These are phyloP conservation scores for Parnassius mnemosyne DNA, from an alignment of 2,888 invertebrate species.

Conservation along the genomic window DNA sequence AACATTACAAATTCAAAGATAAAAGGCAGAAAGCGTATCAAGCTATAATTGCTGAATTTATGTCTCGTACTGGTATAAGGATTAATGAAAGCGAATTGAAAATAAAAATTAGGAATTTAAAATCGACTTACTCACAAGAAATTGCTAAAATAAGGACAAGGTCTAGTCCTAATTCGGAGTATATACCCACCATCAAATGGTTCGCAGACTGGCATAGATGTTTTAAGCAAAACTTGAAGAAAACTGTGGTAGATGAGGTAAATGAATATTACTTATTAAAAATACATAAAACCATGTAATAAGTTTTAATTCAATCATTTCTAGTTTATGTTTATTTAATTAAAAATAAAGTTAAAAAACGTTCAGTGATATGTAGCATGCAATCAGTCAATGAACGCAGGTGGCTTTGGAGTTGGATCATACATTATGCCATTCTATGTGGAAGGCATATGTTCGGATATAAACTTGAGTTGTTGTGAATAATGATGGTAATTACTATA, in stretches of 20 bases:
- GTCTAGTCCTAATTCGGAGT: constrained; percentile 43
- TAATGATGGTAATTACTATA: too few species aligned
- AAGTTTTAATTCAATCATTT: too few species aligned
- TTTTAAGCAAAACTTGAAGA: constrained; percentile 29
- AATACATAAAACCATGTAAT: too few species aligned
- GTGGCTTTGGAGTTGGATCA: too few species aligned
- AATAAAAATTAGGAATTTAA: constrained; percentile 56
- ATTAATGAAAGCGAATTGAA: constrained; percentile 50
- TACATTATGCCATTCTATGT: too few species aligned
- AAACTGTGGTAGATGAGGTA: constrained; percentile 25
- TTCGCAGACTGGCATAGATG: constrained; percentile 55
- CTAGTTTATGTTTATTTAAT: too few species aligned
- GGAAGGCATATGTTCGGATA: too few species aligned
- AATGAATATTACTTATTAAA: not conserved
- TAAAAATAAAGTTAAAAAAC: too few species aligned
- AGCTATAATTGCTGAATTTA: constrained; percentile 50
- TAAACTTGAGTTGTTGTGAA: too few species aligned
- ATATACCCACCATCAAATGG: constrained; percentile 58
- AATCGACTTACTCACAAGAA: constrained; percentile 60
- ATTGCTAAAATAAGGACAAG: constrained; percentile 54
- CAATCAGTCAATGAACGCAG: too few species aligned
- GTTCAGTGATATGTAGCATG: too few species aligned
- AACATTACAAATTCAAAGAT: constrained; percentile 55
- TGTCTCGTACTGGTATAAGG: constrained; percentile 49
- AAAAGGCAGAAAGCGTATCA: constrained; percentile 54